These are phyloP conservation scores for Zoanthus solanderi DNA, from an alignment of 92 coral and sea anemone species.

Conservation along the genomic window DNA sequence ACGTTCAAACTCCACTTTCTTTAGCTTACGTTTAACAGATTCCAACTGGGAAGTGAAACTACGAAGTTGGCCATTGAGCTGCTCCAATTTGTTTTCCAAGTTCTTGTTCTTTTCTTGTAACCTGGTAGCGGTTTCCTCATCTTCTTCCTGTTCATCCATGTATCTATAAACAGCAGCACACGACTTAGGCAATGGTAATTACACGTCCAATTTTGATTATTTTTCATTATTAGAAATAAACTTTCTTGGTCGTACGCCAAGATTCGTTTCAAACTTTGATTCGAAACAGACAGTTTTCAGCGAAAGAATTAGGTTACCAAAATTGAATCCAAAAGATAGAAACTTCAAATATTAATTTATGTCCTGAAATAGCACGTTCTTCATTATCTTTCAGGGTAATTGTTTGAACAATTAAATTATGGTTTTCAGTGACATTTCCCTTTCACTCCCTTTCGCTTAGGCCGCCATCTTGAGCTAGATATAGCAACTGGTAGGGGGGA, in stretches of 20 bases:
- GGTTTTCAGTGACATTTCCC: too few relatives aligned
- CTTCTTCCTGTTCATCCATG: constrained; percentile 59
- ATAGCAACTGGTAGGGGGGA: too few relatives aligned
- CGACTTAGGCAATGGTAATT: constrained; percentile 37
- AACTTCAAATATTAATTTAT: constrained; percentile 26
- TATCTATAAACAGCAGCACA: constrained; percentile 51
- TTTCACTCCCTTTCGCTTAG: too few relatives aligned
- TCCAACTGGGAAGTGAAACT: constrained; percentile 70
- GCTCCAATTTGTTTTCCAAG: constrained; percentile 58
- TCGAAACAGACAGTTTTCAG: neutral
- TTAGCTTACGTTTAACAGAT: constrained; percentile 73
- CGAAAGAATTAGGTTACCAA: neutral
- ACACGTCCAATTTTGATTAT: neutral
- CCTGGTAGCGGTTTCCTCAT: constrained; percentile 39
- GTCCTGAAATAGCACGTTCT: constrained; percentile 15
- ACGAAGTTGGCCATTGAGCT: constrained; percentile 64
- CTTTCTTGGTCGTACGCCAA: neutral
- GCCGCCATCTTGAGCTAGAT: too few relatives aligned
- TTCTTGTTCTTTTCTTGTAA: constrained; percentile 11
- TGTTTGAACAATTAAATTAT: too few relatives aligned
- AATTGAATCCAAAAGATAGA: constrained; percentile 21
- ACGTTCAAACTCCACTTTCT: constrained; percentile 90
- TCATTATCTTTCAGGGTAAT: neutral
- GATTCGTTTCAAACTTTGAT: constrained; percentile 25
- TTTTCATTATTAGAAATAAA: constrained; percentile 6